Conservation (phyloP, 1,140 invertebrate species). For the Eciton burchellii region DNA sequence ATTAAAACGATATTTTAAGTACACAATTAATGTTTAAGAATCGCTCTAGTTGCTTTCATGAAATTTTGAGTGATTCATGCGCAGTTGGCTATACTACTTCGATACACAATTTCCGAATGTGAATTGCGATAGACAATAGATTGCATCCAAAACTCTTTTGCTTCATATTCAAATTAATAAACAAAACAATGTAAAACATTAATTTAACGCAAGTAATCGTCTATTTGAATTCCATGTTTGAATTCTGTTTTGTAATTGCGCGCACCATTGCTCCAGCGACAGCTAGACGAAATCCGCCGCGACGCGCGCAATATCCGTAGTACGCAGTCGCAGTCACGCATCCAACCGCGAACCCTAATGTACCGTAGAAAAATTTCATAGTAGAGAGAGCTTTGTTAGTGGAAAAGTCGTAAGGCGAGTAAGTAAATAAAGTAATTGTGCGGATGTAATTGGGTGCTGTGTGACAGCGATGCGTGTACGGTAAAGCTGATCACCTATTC, state of each 20-base stretch:
- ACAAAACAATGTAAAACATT: no score
- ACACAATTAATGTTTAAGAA: no score
- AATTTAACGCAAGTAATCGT: no score
- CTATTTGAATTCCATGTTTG: no score
- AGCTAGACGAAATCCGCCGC: neutral
- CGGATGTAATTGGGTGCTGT: constrained; percentile 5
- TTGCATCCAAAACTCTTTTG: no score
- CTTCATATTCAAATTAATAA: no score
- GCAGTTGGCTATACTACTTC: no score
- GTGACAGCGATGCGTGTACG: neutral
- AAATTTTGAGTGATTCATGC: no score
- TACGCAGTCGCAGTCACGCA: constrained; percentile 68
- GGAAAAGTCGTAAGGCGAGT: constrained; percentile 75
- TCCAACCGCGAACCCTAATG: constrained; percentile 57
- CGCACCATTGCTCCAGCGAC: neutral
- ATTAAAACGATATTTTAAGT: no score
- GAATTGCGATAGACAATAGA: no score
- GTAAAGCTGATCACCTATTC: neutral
- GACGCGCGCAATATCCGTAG: constrained; percentile 63
- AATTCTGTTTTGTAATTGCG: neutral
- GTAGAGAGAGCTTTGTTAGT: constrained; percentile 78
- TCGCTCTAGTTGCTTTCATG: no score
- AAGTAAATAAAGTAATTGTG: constrained; percentile 72
- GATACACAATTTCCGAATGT: no score
- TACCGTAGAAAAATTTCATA: constrained; percentile 77